phyloP scores from a whole-genome alignment of 2,888 invertebrate genomes.

The Gymnosoma rotundatum region DNA sequence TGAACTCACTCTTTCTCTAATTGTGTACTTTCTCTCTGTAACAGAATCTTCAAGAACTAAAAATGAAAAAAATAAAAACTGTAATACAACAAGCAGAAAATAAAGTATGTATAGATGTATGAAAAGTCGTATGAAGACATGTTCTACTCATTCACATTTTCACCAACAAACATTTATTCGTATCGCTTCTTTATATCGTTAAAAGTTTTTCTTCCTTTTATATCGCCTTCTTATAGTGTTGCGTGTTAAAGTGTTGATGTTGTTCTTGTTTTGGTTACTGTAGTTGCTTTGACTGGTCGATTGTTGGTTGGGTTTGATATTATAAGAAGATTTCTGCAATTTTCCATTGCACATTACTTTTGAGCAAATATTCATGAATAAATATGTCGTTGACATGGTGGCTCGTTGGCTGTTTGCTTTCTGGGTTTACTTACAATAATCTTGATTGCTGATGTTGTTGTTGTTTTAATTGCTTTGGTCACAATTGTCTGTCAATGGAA shows the following conservation, averaged over 20 bases:
- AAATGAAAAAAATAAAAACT: slow-evolving; percentile 25
- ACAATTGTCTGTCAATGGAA: slow-evolving; percentile 47
- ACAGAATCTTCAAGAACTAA: slow-evolving; percentile 52
- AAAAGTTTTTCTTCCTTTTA: slow-evolving; percentile 10
- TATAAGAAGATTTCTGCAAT: slow-evolving; percentile 36
- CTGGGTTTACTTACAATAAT: slow-evolving; percentile 33
- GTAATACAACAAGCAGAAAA: background rate
- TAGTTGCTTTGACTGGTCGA: background rate
- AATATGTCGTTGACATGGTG: slow-evolving; percentile 57
- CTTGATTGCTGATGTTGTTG: background rate
- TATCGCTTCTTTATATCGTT: slow-evolving; percentile 5
- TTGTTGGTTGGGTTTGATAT: slow-evolving; percentile 29
- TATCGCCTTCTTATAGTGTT: background rate
- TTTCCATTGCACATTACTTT: slow-evolving; percentile 45
- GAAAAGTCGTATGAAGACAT: slow-evolving; percentile 2
- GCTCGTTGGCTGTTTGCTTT: slow-evolving; percentile 28
- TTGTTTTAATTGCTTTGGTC: slow-evolving; percentile 53
- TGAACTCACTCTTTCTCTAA: slow-evolving; percentile 46
- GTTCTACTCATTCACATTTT: slow-evolving; percentile 6
- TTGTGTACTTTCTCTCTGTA: slow-evolving; percentile 59
- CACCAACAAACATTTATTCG: slow-evolving; percentile 20
- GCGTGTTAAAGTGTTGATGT: slow-evolving; percentile 24
- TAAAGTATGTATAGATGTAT: slow-evolving; percentile 20
- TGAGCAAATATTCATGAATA: slow-evolving; percentile 35
- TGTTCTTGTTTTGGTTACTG: slow-evolving; percentile 10